These are phyloP conservation scores for Orchestia grillus DNA, from an alignment of 1,140 invertebrate species.

Conservation along the genomic window DNA sequence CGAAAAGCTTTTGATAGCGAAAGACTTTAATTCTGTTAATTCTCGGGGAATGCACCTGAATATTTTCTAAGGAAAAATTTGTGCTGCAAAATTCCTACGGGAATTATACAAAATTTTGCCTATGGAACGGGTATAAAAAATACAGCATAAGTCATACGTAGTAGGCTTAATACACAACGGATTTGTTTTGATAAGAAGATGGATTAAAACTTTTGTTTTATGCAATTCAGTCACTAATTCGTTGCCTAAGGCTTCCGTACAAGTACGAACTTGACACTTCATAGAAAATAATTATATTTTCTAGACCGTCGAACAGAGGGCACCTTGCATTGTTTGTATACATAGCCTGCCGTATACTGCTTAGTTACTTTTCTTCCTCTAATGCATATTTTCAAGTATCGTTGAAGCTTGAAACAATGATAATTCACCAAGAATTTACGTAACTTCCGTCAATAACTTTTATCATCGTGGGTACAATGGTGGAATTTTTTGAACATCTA, in stretches of 20 bases:
- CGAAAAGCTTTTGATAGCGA: background rate
- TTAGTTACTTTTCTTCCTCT: background rate
- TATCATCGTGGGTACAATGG: background rate
- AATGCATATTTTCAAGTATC: too few species aligned
- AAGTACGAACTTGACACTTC: background rate
- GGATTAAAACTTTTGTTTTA: background rate
- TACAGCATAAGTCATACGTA: background rate
- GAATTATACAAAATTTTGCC: too few species aligned
- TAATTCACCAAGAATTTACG: background rate
- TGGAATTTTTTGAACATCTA: background rate
- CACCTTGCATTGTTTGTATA: background rate
- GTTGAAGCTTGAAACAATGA: background rate
- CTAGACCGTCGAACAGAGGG: background rate
- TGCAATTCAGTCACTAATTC: background rate
- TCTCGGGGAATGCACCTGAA: background rate
- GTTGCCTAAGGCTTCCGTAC: background rate
- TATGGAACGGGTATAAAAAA: background rate
- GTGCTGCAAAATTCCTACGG: background rate
- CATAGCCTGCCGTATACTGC: background rate
- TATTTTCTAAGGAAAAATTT: background rate
- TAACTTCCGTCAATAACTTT: background rate
- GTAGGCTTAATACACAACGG: too few species aligned
- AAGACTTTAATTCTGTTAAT: background rate
- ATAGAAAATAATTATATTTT: background rate
- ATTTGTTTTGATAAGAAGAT: too few species aligned